phyloP scores from a whole-genome alignment of 2,888 invertebrate species.

The Drosophila glabriapex region DNA sequence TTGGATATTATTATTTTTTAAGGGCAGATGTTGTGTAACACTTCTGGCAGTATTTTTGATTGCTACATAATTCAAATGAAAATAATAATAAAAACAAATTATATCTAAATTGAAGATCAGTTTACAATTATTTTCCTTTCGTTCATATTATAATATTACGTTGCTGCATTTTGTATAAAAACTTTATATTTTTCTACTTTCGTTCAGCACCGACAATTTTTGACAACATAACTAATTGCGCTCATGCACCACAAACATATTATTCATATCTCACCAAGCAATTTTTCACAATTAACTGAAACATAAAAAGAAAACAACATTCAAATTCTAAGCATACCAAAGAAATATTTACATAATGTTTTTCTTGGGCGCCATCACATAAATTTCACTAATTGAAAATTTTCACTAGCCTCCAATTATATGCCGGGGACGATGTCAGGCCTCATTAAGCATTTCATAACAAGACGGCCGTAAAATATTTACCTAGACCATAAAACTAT shows the following conservation, averaged over 20 bases:
- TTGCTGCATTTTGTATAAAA: not conserved
- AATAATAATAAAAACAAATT: not conserved
- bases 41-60: not conserved
- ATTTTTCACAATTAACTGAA: constrained; percentile 66
- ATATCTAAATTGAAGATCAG: not conserved
- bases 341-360: constrained; percentile 24
- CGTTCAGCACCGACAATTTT: constrained; percentile 9
- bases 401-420: constrained; percentile 52
- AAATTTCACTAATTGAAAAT: constrained; percentile 76
- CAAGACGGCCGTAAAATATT: constrained; percentile 47
- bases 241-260: constrained; percentile 2
- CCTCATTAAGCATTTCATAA: constrained; percentile 73
- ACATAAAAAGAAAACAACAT: constrained; percentile 11
- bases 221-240: constrained; percentile 43
- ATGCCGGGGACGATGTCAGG: constrained; percentile 38
- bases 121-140: not conserved
- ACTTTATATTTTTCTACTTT: not conserved
- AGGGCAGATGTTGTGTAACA: not conserved
- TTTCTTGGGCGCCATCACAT: constrained; percentile 47
- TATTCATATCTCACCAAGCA: constrained; percentile 23
- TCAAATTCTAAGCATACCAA: constrained; percentile 13
- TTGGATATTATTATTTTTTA: not conserved
- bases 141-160: not conserved
- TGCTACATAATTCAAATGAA: not conserved
- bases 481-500: constrained; percentile 50